These are phyloP conservation scores for Scaptomyza montana DNA, from an alignment of 1,140 invertebrate genomes.

Conservation along the genomic window DNA sequence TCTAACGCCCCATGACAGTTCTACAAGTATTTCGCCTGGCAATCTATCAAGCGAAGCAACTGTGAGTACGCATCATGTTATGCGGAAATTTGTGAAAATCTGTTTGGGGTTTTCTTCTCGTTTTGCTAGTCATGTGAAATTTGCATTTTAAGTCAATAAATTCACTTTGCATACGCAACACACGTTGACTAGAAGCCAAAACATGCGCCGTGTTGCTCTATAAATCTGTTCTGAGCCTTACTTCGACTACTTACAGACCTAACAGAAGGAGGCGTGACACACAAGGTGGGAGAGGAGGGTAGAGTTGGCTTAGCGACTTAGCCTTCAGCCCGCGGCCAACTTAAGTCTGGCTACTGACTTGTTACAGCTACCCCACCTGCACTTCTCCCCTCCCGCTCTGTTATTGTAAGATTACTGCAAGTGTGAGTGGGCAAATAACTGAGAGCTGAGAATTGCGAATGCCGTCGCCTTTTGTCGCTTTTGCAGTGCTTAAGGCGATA, in stretches of 20 bases:
- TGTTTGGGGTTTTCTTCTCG: conserved; percentile 40
- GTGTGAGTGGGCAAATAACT: conserved; percentile 65
- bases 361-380: conserved; percentile 30
- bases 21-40: conserved; percentile 40
- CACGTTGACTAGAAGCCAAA: conserved; percentile 51
- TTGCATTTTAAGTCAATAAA: conserved; percentile 83
- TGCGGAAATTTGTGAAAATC: conserved; percentile 73
- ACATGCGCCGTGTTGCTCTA: conserved; percentile 69
- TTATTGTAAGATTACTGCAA: conserved; percentile 61
- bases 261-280: conserved; percentile 12
- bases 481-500: conserved; percentile 71
- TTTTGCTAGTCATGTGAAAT: conserved; percentile 60
- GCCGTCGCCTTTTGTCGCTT: conserved; percentile 66
- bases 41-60: conserved; percentile 67
- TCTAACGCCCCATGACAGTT: not conserved
- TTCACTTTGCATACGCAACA: conserved; percentile 78
- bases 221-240: conserved; percentile 68
- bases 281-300: not conserved
- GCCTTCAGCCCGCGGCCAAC: conserved; percentile 57
- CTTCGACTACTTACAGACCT: too few species aligned
- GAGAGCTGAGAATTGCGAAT: conserved; percentile 16
- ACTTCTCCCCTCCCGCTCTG: not conserved
- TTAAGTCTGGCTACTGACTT: conserved; percentile 70
- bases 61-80: conserved; percentile 62
- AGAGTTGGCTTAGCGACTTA: conserved; percentile 47